These are phyloP conservation scores for Melanargia galathea DNA, from an alignment of 2,888 invertebrate species.

Conservation along the genomic window DNA sequence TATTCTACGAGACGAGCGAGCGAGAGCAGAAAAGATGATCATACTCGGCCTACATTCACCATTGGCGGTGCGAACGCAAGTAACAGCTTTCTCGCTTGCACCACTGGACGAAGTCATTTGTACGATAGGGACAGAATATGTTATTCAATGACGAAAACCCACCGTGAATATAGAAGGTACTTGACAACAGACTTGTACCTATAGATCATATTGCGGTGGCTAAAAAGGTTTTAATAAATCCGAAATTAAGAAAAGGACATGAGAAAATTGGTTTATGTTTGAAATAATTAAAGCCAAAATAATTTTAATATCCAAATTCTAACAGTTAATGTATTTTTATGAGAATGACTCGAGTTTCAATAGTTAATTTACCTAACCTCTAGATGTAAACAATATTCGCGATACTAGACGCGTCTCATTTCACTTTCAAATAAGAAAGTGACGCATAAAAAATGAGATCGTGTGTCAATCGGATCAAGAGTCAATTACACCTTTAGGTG, in stretches of 20 bases:
- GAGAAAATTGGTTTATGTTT: no score
- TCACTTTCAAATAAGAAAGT: slow-evolving; percentile 45
- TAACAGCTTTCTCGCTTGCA: slow-evolving; percentile 60
- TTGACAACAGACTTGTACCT: slow-evolving; percentile 7
- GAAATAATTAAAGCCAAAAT: no score
- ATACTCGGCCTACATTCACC: slow-evolving; percentile 78
- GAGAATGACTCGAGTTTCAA: background rate
- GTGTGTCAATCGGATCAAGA: slow-evolving; percentile 36
- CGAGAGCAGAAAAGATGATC: slow-evolving; percentile 77
- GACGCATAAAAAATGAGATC: slow-evolving; percentile 39
- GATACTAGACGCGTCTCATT: slow-evolving; percentile 25
- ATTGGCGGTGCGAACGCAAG: slow-evolving; percentile 70
- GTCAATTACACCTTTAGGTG: no score
- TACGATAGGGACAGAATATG: slow-evolving; percentile 52
- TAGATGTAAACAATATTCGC: slow-evolving; percentile 8
- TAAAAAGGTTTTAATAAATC: background rate
- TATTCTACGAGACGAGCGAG: slow-evolving; percentile 66
- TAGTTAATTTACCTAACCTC: background rate
- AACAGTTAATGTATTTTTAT: background rate
- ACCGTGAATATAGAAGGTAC: slow-evolving; percentile 20
- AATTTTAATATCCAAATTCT: background rate
- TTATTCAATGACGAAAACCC: slow-evolving; percentile 50
- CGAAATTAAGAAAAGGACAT: no score
- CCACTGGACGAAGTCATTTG: slow-evolving; percentile 39
- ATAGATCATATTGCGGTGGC: slow-evolving; percentile 4